Evolutionary conservation across 92 coral and sea anemone species (phyloP).

Genomic region (Nematostella vectensis): DNA sequence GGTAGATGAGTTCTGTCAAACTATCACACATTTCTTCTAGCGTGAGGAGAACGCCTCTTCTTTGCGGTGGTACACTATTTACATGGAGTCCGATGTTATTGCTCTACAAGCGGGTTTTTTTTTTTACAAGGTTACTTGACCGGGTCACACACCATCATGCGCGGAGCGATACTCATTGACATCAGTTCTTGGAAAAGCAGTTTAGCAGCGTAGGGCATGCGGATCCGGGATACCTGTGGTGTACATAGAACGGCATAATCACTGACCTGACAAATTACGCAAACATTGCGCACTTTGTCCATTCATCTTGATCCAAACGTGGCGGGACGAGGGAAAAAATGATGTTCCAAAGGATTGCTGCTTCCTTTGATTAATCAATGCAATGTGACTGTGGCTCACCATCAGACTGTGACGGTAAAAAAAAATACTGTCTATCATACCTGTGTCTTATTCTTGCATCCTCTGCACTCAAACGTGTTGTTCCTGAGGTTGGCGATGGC

Average conservation of each 20-base stretch:
- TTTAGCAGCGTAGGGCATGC: slow-evolving; percentile 96
- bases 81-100: too few species aligned
- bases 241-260: background rate
- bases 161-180: slow-evolving; percentile 97
- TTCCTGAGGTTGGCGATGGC: slow-evolving; percentile 94
- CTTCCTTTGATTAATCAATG: too few species aligned
- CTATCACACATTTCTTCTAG: too few species aligned
- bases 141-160: slow-evolving; percentile 96
- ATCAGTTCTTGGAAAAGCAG: slow-evolving; percentile 94
- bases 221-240: slow-evolving; percentile 83
- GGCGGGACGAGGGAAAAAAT: too few species aligned
- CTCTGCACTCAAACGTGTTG: slow-evolving; percentile 94
- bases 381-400: too few species aligned
- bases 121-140: slow-evolving; percentile 60
- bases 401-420: too few species aligned
- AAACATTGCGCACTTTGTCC: background rate
- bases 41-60: too few species aligned
- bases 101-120: too few species aligned
- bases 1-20: too few species aligned
- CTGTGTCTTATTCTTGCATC: slow-evolving; percentile 98
- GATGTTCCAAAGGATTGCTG: too few species aligned
- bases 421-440: too few species aligned
- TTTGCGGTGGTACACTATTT: too few species aligned
- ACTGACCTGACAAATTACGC: background rate
- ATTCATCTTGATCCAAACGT: background rate